phyloP scores from a whole-genome alignment of 1,140 invertebrate species.

The Leptonema lineaticorne region DNA sequence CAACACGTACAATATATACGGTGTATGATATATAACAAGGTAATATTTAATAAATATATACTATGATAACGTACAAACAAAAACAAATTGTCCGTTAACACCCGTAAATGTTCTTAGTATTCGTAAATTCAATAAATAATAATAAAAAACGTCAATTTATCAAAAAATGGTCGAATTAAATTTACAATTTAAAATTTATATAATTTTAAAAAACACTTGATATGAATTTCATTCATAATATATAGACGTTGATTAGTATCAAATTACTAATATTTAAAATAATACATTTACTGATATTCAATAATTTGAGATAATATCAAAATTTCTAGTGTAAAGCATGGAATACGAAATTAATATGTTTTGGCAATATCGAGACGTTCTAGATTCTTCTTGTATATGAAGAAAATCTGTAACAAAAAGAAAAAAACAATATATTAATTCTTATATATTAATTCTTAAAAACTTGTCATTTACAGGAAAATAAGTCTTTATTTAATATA shows the following conservation, averaged over 20 bases:
- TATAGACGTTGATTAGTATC: background rate
- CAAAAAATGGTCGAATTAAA: no score
- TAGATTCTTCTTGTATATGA: background rate
- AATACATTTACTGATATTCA: background rate
- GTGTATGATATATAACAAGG: no score
- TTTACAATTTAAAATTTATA: no score
- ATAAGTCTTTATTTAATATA: no score
- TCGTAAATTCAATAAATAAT: no score
- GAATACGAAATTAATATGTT: background rate
- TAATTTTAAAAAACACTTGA: conserved; percentile 1
- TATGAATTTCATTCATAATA: conserved; percentile 15
- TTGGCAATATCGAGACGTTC: background rate
- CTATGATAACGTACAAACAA: no score
- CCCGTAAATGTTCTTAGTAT: no score
- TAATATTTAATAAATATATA: no score
- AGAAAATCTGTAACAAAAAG: background rate
- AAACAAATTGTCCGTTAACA: no score
- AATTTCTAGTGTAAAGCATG: background rate
- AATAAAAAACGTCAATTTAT: no score
- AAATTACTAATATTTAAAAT: conserved; percentile 3
- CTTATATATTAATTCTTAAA: background rate
- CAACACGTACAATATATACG: background rate
- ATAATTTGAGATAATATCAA: background rate
- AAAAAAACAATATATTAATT: background rate
- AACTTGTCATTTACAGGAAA: background rate